Evolutionary conservation across 2,797 vertebrate species (phyloP).

Genomic region (Propithecus deckenii): DNA sequence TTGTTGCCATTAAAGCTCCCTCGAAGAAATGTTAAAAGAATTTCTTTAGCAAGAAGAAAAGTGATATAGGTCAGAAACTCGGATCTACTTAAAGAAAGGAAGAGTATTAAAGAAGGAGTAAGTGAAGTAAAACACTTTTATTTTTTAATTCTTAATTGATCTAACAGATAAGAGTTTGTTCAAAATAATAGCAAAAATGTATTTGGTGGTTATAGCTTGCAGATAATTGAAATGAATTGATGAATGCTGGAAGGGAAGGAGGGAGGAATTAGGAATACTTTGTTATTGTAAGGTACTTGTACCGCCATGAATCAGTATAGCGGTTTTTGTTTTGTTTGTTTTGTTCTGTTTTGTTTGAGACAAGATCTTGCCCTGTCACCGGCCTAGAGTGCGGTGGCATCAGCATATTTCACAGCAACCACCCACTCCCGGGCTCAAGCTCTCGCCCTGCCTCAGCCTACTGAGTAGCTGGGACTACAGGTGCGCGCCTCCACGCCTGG

Average conservation of each 20-base stretch:
- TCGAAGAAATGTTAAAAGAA: slow-evolving; percentile 20
- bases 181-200: not conserved
- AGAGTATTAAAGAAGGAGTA: not conserved
- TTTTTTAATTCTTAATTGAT: slow-evolving; percentile 5
- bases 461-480: too few relatives aligned
- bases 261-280: not conserved
- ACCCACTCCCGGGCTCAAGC: not conserved
- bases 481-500: too few relatives aligned
- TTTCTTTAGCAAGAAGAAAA: slow-evolving; percentile 27
- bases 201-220: not conserved
- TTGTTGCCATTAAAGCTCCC: not conserved
- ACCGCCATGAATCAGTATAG: not conserved
- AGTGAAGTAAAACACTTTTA: not conserved
- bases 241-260: not conserved
- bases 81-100: not conserved
- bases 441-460: not conserved
- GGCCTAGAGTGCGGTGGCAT: not conserved
- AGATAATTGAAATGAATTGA: not conserved
- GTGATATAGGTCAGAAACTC: not conserved
- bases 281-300: not conserved
- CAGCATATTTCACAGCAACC: not conserved
- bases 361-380: not conserved
- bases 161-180: not conserved
- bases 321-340: not conserved
- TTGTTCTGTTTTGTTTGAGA: not conserved